These are phyloP conservation scores for Psittacara wagleri DNA, from an alignment of 2,113 vertebrate genomes.

Conservation along the genomic window DNA sequence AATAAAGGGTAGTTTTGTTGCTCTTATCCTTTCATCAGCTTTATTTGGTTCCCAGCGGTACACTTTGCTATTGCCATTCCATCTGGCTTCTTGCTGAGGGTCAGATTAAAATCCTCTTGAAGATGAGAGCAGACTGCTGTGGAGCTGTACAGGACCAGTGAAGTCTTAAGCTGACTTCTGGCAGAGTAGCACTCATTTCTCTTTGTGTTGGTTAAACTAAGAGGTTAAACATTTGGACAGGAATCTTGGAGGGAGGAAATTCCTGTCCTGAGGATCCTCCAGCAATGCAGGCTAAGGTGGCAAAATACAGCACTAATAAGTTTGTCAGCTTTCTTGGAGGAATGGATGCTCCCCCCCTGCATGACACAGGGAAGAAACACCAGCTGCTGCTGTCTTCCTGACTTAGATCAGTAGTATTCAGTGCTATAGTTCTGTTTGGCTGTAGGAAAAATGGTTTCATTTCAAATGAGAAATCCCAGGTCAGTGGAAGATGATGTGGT, in stretches of 20 bases:
- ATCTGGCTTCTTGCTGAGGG: not conserved
- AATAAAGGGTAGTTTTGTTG: conserved; percentile 55
- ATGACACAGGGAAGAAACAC: not conserved
- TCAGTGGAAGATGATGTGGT: not conserved
- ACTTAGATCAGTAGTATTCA: not conserved
- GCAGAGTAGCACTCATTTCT: not conserved
- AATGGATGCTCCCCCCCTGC: too few species aligned
- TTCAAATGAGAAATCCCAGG: accelerated
- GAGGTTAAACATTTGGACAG: not conserved
- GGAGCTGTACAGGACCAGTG: not conserved
- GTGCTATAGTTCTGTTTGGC: accelerated
- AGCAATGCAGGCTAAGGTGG: not conserved
- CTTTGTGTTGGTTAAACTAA: not conserved
- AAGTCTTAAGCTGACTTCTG: not conserved
- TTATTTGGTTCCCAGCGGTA: not conserved
- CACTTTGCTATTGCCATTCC: not conserved
- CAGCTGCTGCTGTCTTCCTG: not conserved
- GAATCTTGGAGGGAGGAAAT: not conserved
- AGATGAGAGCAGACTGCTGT: not conserved
- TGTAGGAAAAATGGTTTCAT: not conserved
- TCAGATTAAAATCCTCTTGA: not conserved
- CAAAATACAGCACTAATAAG: not conserved
- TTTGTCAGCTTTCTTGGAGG: not conserved
- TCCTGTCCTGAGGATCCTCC: not conserved
- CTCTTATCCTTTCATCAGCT: conserved; percentile 36